Base-by-base conservation (phyloP, 1,140 invertebrate species). In the Drosophila subpulchrella region DNA sequence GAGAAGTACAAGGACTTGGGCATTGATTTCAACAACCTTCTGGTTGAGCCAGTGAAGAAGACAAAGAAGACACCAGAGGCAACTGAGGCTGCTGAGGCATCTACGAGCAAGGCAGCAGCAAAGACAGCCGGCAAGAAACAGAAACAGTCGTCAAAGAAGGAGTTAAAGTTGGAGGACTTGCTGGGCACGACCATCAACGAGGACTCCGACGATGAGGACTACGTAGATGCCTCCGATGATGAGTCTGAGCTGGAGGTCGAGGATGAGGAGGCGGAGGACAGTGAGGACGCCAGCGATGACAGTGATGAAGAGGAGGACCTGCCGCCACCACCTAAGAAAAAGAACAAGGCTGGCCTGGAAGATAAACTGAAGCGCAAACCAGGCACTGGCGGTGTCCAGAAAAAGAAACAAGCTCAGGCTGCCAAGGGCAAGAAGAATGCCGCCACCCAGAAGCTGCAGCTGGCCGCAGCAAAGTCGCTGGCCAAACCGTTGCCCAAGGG, bases 161-260 rank as follows among this genome's bases (percentile, higher is more conserved):
- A 81, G 24, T 57, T 84, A 7, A 66, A 91, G 62, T 80, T 84
- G 30, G 75, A 81, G 32, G 85, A 92, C 48, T 58, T 92, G 30
- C 44, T 92, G 32, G 91, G 82, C 42, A 89, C 62, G 10, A 91
- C 91, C 11, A 78, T 92, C n/a, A 84, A 88, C 38, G 91, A 92
- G 4, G 89, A 91, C 48, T 91, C 91, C 0, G 76, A 78, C 12
- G 91, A 92, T 78, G 91, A 92, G 58, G 90, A 91, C 27, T 92
- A 82, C 57, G 80, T 73, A 2, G 68, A 75, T 34, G 68, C 54
- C 0, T 67, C 65, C 38, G 77, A 72, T 6, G 55, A 75, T 65
- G 80, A 74, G 7, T 59, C 50, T 1, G 78, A 78, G 3, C 5
- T 39, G 7, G 56, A 68, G 8, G 11, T 62, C 5, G 56, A 58